A percentile compares a stretch with the other conserved stretches of the same genome.
These are phyloP conservation scores for Ctena decussata DNA, from an alignment of 2,888 invertebrate species.

Conservation along the genomic window DNA sequence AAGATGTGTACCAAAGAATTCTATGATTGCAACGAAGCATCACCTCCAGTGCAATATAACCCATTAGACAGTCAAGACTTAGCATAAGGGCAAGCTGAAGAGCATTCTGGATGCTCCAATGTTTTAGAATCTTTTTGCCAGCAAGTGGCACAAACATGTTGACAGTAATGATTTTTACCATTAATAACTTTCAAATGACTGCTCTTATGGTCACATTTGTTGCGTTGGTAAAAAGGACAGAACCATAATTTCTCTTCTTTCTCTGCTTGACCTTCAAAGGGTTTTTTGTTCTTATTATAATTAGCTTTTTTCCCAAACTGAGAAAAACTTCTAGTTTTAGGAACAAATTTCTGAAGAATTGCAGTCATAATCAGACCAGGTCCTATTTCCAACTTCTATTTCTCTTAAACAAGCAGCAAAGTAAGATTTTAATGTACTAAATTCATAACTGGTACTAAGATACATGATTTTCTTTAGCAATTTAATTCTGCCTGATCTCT, in stretches of 20 bases:
- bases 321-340: background rate
- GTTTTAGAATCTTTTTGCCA: background rate
- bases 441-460: constrained; percentile 1
- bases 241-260: background rate
- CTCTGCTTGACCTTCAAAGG: too few species aligned
- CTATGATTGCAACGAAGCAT: too few species aligned
- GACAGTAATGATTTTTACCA: background rate
- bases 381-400: constrained; percentile 15
- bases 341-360: background rate
- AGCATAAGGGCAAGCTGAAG: background rate
- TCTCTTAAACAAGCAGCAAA: constrained; percentile 17
- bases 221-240: background rate
- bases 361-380: background rate
- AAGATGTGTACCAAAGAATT: too few species aligned
- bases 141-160: background rate
- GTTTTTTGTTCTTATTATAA: too few species aligned
- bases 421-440: constrained; percentile 20
- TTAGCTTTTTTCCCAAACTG: too few species aligned
- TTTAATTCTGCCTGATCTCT: too few species aligned
- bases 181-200: background rate
- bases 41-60: too few species aligned
- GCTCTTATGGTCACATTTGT: background rate
- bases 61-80: too few species aligned
- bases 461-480: constrained; percentile 27
- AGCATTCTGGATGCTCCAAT: too few species aligned